These are phyloP conservation scores for Xenopus laevis DNA, from an alignment of 2,113 vertebrate genomes.

Conservation along the genomic window DNA sequence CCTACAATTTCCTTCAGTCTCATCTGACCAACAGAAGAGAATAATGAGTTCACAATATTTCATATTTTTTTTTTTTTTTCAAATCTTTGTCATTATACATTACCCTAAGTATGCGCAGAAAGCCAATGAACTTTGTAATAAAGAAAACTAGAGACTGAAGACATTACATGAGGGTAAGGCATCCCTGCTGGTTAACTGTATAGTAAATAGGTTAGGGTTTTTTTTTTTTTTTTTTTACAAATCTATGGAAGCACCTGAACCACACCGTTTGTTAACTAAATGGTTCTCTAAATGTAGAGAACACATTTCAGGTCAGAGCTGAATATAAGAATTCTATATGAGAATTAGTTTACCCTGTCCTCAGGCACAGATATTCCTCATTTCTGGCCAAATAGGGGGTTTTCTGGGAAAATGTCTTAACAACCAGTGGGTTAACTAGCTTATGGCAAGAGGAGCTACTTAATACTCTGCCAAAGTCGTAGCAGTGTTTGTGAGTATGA, in stretches of 20 bases:
- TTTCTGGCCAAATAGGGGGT: too few species aligned
- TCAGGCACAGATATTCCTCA: too few species aligned
- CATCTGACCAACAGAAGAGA: constrained; percentile 56
- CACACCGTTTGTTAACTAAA: constrained; percentile 50
- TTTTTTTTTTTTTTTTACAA: constrained; percentile 70
- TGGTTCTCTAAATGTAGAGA: not conserved
- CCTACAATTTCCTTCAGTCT: constrained; percentile 66
- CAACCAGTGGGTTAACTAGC: too few species aligned
- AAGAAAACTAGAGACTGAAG: constrained; percentile 62
- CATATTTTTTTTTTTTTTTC: constrained; percentile 38
- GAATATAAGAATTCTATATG: too few species aligned
- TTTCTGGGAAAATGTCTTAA: too few species aligned
- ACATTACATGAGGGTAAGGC: constrained; percentile 86
- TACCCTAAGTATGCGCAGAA: constrained; percentile 66
- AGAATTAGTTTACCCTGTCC: too few species aligned
- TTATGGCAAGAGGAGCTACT: too few species aligned
- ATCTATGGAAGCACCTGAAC: constrained; percentile 81
- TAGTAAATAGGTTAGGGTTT: constrained; percentile 69
- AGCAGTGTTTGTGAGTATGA: too few species aligned
- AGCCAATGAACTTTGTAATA: constrained; percentile 71
- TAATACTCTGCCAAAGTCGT: too few species aligned
- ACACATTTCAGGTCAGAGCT: not conserved
- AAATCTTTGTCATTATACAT: constrained; percentile 61
- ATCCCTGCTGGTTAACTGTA: constrained; percentile 94
- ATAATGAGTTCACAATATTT: constrained; percentile 51